phyloP scores from a whole-genome alignment of 2,888 invertebrate genomes.

The Cataglyphis cursor region DNA sequence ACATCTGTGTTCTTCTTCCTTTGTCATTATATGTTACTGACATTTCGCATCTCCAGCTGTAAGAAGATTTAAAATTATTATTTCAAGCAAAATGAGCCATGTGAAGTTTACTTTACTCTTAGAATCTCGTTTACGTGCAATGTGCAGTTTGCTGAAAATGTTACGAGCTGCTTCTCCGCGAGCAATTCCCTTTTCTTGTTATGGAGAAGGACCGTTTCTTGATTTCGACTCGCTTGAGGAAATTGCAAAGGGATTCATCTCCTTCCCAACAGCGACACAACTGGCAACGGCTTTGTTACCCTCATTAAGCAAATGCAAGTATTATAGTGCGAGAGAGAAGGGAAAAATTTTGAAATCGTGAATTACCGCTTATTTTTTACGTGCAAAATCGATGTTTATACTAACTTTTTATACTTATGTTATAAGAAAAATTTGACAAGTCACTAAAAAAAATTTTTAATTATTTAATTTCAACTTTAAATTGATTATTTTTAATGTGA shows the following conservation, averaged over 20 bases:
- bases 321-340: background rate
- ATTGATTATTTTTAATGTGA: background rate
- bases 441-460: background rate
- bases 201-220: background rate
- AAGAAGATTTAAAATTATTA: background rate
- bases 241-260: slow-evolving; percentile 49
- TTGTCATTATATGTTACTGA: background rate
- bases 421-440: background rate
- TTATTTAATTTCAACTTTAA: background rate
- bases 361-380: background rate
- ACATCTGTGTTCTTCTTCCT: background rate
- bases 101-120: slow-evolving; percentile 3
- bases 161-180: slow-evolving; percentile 35
- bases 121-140: background rate
- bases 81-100: background rate
- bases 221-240: slow-evolving; percentile 39
- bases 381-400: background rate
- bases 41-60: background rate
- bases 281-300: slow-evolving; percentile 53
- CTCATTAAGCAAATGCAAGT: slow-evolving; percentile 60
- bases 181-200: slow-evolving; percentile 24
- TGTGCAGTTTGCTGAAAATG: slow-evolving; percentile 27
- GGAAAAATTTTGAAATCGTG: slow-evolving; percentile 51
- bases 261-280: slow-evolving; percentile 43
- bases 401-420: background rate